Base-by-base conservation (phyloP, 2,888 invertebrate species). In the Camptogramma bilineatum region DNA sequence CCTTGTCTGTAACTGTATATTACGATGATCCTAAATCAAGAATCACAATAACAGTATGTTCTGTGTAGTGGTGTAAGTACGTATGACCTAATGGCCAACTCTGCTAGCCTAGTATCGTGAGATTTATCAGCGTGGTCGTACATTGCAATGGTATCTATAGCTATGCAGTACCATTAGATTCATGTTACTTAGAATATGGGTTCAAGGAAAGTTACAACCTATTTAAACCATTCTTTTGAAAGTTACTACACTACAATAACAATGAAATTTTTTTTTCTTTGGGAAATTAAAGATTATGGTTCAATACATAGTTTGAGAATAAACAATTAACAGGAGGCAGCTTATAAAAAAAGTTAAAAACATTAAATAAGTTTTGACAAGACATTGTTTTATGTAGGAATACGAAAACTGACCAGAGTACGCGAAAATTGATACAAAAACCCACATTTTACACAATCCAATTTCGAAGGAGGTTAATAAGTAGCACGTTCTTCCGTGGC, bases 401-500 rank as follows among this genome's bases (percentile, higher is more conserved):
- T 2, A 39, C 34, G 34, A 39, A 39, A 39, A 39, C 34, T 13
- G 1, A 39, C 34, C 13, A 13, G 13, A 39, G 13, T 13, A 13
- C 2, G 4, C 34, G 34, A 39, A 39, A 34, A 39, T 39, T 4
- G 34, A 39, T 13, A 39, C 34, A 39, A 39, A 13, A 13, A 13
- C 34, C 34, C 34, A 39, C 34, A 13, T 16, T n/a, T n/a, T 44
- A 10, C 10, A 10, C 42, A 53, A 34, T 16, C 34, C 34, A 39
- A 39, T 34, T 47, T 28, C 18, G 47, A 48, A 47, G 31, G 13
- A 17, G 44, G 51, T 55, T 55, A 62, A 55, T 47, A 47, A 18
- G 31, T 42, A 48, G 48, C 51, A 56, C 34, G 48, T 64, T 52
- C 52, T 50, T 59, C n/a, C 18, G 54, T 62, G 59, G 62, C 61